Percentiles rank a stretch among this genome's conserved stretches.
These are phyloP conservation scores for Eulithis testata DNA, from an alignment of 2,888 invertebrate species.

Conservation along the genomic window DNA sequence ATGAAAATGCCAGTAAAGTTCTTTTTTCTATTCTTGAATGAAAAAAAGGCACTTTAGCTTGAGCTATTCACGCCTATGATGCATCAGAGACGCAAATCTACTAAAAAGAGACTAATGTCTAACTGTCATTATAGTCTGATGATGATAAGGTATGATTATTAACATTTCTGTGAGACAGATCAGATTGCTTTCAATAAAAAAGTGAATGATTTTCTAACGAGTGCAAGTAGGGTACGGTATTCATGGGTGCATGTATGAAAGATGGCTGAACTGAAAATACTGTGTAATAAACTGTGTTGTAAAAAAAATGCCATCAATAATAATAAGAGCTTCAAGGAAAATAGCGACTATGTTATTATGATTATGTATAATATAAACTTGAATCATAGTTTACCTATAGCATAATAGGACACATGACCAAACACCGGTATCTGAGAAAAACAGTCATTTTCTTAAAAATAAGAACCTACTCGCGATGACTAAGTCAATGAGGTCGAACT, in stretches of 20 bases:
- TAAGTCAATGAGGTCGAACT: conserved; percentile 22
- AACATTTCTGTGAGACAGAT: conserved; percentile 7
- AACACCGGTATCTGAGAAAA: conserved; percentile 6
- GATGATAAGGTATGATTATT: conserved; percentile 10
- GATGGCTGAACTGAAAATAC: too few relatives aligned
- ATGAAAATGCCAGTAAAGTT: too few relatives aligned
- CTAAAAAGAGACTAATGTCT: neutral
- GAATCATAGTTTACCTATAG: conserved; percentile 10
- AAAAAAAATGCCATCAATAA: neutral
- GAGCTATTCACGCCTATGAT: neutral
- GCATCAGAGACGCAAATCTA: neutral
- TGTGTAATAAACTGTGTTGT: too few relatives aligned
- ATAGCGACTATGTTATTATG: neutral
- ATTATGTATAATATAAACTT: conserved; percentile 8
- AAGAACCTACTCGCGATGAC: conserved; percentile 13
- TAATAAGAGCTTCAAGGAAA: neutral
- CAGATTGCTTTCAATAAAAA: conserved; percentile 12
- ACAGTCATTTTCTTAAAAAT: conserved; percentile 21
- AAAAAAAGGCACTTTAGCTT: neutral
- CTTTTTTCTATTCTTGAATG: neutral
- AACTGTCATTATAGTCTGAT: conserved; percentile 9
- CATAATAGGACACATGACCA: neutral
- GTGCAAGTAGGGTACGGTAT: too few relatives aligned
- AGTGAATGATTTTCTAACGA: conserved; percentile 1
- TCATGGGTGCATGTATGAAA: too few relatives aligned